These are phyloP conservation scores for Phasianus colchicus DNA, from an alignment of 2,113 vertebrate species.

Conservation along the genomic window DNA sequence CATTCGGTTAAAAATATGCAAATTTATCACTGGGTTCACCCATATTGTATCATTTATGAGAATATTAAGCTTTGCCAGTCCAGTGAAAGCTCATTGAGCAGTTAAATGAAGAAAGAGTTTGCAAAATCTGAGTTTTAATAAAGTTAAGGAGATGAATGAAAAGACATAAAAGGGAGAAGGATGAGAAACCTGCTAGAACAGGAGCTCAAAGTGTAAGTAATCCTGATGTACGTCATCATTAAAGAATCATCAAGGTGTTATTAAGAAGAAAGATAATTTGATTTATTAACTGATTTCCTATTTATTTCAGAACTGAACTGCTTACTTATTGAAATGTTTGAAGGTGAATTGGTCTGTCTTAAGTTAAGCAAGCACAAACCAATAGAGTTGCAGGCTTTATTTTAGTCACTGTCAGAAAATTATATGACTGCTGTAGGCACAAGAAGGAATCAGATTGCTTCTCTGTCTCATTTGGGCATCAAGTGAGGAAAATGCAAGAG, in stretches of 20 bases:
- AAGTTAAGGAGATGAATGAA: background rate
- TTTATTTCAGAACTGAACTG: background rate
- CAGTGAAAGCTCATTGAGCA: background rate
- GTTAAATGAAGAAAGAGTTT: background rate
- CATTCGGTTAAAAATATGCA: background rate
- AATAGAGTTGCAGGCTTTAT: background rate
- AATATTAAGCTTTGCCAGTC: background rate
- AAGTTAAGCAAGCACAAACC: background rate
- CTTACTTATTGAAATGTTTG: background rate
- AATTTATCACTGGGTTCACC: background rate
- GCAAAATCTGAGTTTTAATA: background rate
- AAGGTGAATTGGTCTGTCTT: background rate
- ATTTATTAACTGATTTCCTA: background rate
- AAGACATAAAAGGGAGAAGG: background rate
- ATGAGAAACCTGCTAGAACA: background rate
- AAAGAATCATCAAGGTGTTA: background rate
- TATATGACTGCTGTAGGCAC: background rate
- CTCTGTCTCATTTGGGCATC: background rate
- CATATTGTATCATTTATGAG: background rate
- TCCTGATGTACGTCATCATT: background rate
- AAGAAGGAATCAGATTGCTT: background rate
- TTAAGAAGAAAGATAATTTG: background rate
- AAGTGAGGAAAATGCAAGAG: fast-evolving
- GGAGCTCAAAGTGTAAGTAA: background rate
- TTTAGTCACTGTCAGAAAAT: background rate